Base-by-base conservation (phyloP, 1,140 invertebrate species). In the Pygmarrhopalites habei region DNA sequence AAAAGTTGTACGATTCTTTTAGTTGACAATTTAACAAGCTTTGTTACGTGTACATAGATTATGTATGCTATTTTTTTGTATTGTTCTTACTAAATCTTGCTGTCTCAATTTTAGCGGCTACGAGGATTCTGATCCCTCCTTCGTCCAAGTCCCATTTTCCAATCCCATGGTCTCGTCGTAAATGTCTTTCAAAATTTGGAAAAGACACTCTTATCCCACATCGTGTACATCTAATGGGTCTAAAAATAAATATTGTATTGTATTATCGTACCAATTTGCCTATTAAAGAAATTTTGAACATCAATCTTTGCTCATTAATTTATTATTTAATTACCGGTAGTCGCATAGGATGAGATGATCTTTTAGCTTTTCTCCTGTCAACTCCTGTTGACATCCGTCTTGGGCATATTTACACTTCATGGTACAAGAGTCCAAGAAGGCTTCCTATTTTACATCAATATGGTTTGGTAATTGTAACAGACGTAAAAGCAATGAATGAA, bases 131-230 rank as follows among this genome's bases (percentile, higher is more conserved):
- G 1, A 53, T n/a, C n/a, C 64, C 64, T 21, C 58, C 23, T 5
- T 66, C 64, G 39, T 60, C 58, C 29, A 66, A 35, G 32, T 66
- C 64, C 64, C 64, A 66, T 15, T 47, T 39, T 25, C 46, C 46
- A 17, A 67, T 43, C 1, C 49, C 23, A 23, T 67, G 66, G 5
- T 39, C 10, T 26, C 15, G 47, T 7, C 26, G 26, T 35, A 67
- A 43, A 53, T 67, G 66, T 0, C 19, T 32, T 10, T 67, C 66
- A 56, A 61, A 57, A 35, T 67, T 44, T 25, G 56, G 44, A 52
- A 56, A 67, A 14, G 58, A 26, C 10, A 67, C 46, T 26, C 43
- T 58, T 1, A 19, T 15, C 14, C 28, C 25, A 29, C 66, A 67
- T 23, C 28, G n/a, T 28, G 35, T 39, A 46, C 66, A 67, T 30